Base-by-base conservation (phyloP, 2,888 invertebrate genomes). In the Brachylomia viminalis region DNA sequence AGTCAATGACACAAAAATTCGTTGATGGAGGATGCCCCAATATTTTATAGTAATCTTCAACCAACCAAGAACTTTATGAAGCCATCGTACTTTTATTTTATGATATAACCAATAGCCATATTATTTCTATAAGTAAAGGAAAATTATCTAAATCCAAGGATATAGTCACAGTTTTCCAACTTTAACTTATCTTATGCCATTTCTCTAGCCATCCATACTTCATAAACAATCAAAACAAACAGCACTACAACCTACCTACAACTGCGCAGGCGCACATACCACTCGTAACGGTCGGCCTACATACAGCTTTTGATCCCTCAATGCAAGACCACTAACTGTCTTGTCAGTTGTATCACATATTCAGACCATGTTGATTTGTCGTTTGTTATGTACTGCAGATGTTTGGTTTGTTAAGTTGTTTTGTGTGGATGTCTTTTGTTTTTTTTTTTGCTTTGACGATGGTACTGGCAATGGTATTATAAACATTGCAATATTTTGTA, bases 211-310 rank as follows among this genome's bases (percentile, higher is more conserved):
- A 49, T 62, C n/a, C 8, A 72, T 64, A 33, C 30, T 68, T n/a
- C 15, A 42, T 54, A 75, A 27, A 70, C 62, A 69, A 80, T 80
- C 59, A 83, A 80, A 83, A 75, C 82, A 76, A 75, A 70, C 71
- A 61, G 10, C 62, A 65, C 6, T 38, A 56, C 30, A 27, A 33
- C 54, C 33, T 70, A 65, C 52, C 38, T 33, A 70, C 77, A 42
- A 54, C 15, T 52, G 33, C 42, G 62, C 42, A 47, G 59, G 27
- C 62, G 27, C 23, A 45, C 72, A 72, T 65, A 72, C 66, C 84
- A 86, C 79, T 85, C 74, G 80, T 91, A 91, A 91, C 91, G 91
- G 91, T 90, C 78, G 91, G 56, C 91, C 90, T 82, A 91, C 86
- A 89, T 89, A 89, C 78, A 77, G 73, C 83, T 77, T 84, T 82